A percentile compares a stretch with the other conserved stretches of the same genome.
Evolutionary conservation across 2,888 invertebrate genomes (phyloP).

Genomic region (Oligia strigilis): DNA sequence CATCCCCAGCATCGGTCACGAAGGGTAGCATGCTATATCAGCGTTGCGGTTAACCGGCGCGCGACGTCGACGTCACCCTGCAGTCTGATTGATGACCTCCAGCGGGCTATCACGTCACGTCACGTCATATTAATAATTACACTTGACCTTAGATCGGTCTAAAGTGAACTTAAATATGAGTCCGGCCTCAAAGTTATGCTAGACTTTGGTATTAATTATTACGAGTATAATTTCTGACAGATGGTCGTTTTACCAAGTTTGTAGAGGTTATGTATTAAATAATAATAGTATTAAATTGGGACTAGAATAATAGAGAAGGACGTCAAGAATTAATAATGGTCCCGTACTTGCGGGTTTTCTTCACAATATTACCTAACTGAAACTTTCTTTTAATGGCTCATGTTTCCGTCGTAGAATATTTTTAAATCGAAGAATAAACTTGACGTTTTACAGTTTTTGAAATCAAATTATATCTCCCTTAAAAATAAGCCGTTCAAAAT

Average conservation of each 20-base stretch:
- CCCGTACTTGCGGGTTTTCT: not conserved
- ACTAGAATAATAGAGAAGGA: slow-evolving; percentile 17
- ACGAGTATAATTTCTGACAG: slow-evolving; percentile 40
- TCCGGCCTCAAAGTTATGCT: slow-evolving; percentile 44
- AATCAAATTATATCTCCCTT: not conserved
- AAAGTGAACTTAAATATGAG: slow-evolving; percentile 50
- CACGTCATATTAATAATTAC: slow-evolving; percentile 55
- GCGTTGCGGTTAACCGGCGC: slow-evolving; percentile 84
- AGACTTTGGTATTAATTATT: slow-evolving; percentile 55
- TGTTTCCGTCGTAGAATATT: not conserved
- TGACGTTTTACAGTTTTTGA: not conserved
- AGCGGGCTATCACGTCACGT: slow-evolving; percentile 57
- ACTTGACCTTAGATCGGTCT: slow-evolving; percentile 47
- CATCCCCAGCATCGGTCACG: slow-evolving; percentile 66
- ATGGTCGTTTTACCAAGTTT: slow-evolving; percentile 42
- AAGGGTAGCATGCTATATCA: slow-evolving; percentile 83
- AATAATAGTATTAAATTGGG: slow-evolving; percentile 19
- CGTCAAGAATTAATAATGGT: slow-evolving; percentile 1
- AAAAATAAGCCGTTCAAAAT: not conserved
- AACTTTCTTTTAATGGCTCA: not conserved
- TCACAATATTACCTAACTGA: not conserved
- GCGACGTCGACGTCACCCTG: slow-evolving; percentile 74
- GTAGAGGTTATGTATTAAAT: slow-evolving; percentile 23
- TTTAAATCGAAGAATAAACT: not conserved
- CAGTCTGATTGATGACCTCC: slow-evolving; percentile 61